Evolutionary conservation across 2,888 invertebrate species (phyloP), one percentile per base, ranked within the genome.

Genomic region (Archips xylosteana): DNA sequence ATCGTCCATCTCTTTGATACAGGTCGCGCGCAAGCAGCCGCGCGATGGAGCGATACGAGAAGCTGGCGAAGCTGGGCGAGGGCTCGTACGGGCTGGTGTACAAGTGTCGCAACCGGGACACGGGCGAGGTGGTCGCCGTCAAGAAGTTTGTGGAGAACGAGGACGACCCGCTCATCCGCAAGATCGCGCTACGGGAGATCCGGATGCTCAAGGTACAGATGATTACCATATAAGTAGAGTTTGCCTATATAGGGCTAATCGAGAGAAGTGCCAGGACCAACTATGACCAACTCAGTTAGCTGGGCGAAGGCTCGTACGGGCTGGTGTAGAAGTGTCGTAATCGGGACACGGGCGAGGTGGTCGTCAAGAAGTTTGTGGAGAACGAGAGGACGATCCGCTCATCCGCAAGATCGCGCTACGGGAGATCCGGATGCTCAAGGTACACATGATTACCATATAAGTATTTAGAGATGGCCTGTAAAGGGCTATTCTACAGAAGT

Each of bases 141-240:
- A 99, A 99, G 93, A 98, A 99, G 91, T 99, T 99, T 89, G 97
- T 99, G 12, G 99, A 99, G 91, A 98, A 98, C 74, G 99, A 99
- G 89, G 99, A 99, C 87, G 99, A 99, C 92, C 98, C 98, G 9
- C 96, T 99, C 63, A 99, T 99, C 79, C 95, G 99, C 83, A 99
- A 99, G 94, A 99, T 99, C 78, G 99, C 99, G 1, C 95, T 99
- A 68, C 92, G 99, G 80, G 99, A 99, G 95, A 98, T 99, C 84
- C 95, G 98, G 81, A 97, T 99, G 94, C 95, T 99, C 6, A 99
- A 99, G 96, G 99, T 98, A 87, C 70, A 5, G 3, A n/a, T 23
- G 23, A 23, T 23, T 23, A 23, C 23, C 23, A 23, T 0, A 23
- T n/a, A 23, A 1, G 0, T 23, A 23, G 23, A 23, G 1, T 23